A percentile compares a stretch with the other conserved stretches of the same genome.
These are phyloP conservation scores for Hydractinia echinata DNA, from an alignment of 30 jellyfish, hydroid and myxozoan species.

Conservation along the genomic window DNA sequence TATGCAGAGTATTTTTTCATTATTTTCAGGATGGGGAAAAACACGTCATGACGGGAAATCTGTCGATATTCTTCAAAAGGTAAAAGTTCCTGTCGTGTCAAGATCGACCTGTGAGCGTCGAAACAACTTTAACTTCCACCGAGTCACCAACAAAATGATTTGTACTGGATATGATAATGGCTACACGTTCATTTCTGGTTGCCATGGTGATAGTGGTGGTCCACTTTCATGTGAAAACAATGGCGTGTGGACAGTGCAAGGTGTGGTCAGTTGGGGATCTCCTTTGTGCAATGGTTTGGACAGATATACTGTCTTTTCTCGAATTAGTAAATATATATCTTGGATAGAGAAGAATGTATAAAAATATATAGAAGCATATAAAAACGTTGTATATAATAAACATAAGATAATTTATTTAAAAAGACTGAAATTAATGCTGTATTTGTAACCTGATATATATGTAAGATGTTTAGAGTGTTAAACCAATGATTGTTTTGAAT, in stretches of 20 bases:
- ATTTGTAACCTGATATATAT: no score
- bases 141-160: constrained; percentile 44
- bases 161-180: constrained; percentile 55
- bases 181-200: constrained; percentile 47
- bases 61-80: constrained; percentile 3
- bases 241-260: constrained; percentile 67
- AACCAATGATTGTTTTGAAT: no score
- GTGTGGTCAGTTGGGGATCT: constrained; percentile 82
- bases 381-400: no score
- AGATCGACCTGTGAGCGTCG: constrained; percentile 3
- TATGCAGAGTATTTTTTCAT: neutral
- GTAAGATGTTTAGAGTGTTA: no score
- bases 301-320: constrained; percentile 58
- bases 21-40: constrained; percentile 27
- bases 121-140: neutral
- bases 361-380: neutral
- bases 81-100: constrained; percentile 14
- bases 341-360: constrained; percentile 43
- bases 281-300: constrained; percentile 59
- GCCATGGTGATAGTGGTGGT: constrained; percentile 97
- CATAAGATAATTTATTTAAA: no score
- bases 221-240: constrained; percentile 61
- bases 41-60: constrained; percentile 1
- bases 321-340: constrained; percentile 30
- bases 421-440: no score